phyloP scores from a whole-genome alignment of 2,113 vertebrate species.

The Pseudonaja textilis region DNA sequence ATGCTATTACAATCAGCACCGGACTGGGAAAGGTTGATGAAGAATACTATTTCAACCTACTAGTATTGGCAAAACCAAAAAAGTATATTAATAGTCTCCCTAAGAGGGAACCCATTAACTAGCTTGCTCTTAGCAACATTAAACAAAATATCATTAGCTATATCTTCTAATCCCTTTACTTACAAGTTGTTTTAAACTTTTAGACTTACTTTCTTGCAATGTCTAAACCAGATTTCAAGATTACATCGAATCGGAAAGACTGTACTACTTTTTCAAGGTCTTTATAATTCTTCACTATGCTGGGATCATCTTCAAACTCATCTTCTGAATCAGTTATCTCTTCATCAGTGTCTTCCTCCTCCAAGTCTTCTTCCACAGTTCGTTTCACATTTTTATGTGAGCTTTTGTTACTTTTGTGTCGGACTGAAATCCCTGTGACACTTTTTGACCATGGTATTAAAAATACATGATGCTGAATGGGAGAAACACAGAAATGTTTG shows the following conservation, averaged over 20 bases:
- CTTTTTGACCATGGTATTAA: conserved; percentile 59
- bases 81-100: not conserved
- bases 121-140: conserved; percentile 11
- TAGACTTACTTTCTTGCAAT: conserved; percentile 88
- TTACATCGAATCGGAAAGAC: conserved; percentile 86
- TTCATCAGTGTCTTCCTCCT: conserved; percentile 63
- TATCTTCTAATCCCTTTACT: conserved; percentile 2
- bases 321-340: conserved; percentile 78
- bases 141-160: not conserved
- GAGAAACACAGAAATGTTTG: conserved; percentile 53
- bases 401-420: conserved; percentile 83
- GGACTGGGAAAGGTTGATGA: not conserved
- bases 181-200: conserved; percentile 1
- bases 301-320: conserved; percentile 70
- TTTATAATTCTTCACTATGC: conserved; percentile 82
- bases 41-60: not conserved
- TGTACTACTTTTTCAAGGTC: conserved; percentile 86
- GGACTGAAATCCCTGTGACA: conserved; percentile 62
- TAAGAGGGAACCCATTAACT: not conserved
- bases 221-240: conserved; percentile 89
- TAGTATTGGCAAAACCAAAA: not conserved
- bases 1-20: not conserved
- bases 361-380: conserved; percentile 71
- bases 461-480: conserved; percentile 49
- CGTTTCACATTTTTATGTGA: conserved; percentile 73